Evolutionary conservation across 1,140 invertebrate genomes (phyloP), one percentile per base, ranked within the genome.

Genomic region (Micrasema minimum): DNA sequence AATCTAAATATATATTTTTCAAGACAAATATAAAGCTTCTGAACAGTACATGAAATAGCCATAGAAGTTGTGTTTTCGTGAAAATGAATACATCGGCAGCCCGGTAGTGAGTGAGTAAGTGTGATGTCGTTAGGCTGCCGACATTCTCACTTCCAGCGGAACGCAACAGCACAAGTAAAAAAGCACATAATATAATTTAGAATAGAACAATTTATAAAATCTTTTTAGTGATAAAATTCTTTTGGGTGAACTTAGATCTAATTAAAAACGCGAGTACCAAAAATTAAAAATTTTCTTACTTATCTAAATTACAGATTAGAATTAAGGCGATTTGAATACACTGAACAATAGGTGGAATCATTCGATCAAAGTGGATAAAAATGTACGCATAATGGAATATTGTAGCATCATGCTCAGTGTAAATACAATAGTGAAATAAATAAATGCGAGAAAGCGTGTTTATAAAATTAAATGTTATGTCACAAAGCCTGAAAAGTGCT

Each of bases 11-110:
- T n/a, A 41, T 23, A 38, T 50, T 67, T 67, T 67, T 37, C 43
- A 67, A 67, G 66, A 67, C 50, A 67, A 67, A 65, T 65, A 65
- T 67, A 67, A 64, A 67, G 66, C 66, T 67, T 67, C 20, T 45
- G 51, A 67, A 37, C 12, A 31, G 45, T 57, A 43, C 35, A 38
- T 46, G 11, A 67, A 67, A 41, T 67, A 67, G 66, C 66, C 31
- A 37, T 45, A 10, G 41, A 67, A 41, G 12, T 31, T 31, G 59
- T 6, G 23, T 6, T 6, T 16, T 6, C n/a, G 10, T 26, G 43
- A 64, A 64, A 46, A 46, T 64, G 18, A 64, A 46, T 41, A n/a
- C n/a, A 46, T 46, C 7, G 23, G 6, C 18, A 26, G 6, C 20
- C 14, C 43, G 14, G 45, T 18, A 46, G 16, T 48, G 43, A 31